Evolutionary conservation across 1,140 invertebrate species (phyloP).

Genomic region (Vollenhovia emeryi): DNA sequence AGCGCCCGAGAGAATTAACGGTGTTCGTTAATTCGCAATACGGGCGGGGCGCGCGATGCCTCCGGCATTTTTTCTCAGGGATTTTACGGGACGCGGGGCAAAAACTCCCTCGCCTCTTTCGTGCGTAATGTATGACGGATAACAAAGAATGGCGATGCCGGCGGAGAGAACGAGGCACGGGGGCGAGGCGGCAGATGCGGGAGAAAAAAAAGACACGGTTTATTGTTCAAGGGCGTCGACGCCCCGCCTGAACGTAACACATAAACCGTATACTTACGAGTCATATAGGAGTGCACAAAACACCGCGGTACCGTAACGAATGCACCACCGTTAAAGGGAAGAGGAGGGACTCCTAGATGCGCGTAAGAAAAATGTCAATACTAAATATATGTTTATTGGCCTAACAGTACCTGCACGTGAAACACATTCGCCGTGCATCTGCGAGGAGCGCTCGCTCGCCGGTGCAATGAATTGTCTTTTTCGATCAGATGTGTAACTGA

Average conservation of each 20-base stretch:
- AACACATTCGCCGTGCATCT: not conserved
- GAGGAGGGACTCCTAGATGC: constrained; percentile 11
- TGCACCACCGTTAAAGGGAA: constrained; percentile 68
- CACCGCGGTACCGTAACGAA: constrained; percentile 69
- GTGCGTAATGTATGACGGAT: constrained; percentile 25
- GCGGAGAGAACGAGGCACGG: constrained; percentile 8
- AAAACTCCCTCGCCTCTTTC: constrained; percentile 34
- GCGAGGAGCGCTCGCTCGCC: not conserved
- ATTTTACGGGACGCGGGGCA: not conserved
- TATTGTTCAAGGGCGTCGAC: constrained; percentile 73
- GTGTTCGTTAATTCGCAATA: constrained; percentile 55
- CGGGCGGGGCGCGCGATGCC: not conserved
- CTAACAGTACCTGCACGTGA: constrained; percentile 28
- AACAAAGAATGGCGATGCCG: constrained; percentile 6
- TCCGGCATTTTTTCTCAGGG: constrained; percentile 17
- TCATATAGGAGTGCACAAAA: constrained; percentile 64
- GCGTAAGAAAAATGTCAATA: constrained; percentile 68
- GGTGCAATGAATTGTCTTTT: not conserved
- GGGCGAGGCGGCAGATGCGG: constrained; percentile 23
- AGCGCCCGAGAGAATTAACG: constrained; percentile 52
- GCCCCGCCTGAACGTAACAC: constrained; percentile 62
- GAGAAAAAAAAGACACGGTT: constrained; percentile 29
- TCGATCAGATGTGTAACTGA: not conserved
- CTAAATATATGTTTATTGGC: constrained; percentile 19
- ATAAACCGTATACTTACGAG: constrained; percentile 66